Evolutionary conservation across 2,113 vertebrate species (phyloP).

Genomic region (Eolophus roseicapilla): DNA sequence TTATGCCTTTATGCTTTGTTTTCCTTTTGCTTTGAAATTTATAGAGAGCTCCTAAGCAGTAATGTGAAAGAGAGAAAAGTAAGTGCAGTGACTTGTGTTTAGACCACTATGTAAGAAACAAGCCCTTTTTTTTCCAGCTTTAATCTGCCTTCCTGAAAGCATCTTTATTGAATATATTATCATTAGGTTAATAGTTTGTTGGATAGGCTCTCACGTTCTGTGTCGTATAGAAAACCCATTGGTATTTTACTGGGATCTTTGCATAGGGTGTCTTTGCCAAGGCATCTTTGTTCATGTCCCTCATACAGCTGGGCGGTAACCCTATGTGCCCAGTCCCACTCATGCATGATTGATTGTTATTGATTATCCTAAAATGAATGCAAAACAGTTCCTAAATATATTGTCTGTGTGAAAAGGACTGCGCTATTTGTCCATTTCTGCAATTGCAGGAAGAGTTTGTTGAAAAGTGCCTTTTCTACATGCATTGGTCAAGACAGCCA

Average conservation of each 20-base stretch:
- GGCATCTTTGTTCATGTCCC: too few species aligned
- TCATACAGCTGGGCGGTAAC: too few species aligned
- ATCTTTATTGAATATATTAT: not conserved
- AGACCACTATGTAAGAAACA: not conserved
- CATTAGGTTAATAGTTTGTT: not conserved
- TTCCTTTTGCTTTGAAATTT: not conserved
- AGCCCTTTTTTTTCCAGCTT: accelerated
- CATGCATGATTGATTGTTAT: too few species aligned
- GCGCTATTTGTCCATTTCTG: too few species aligned
- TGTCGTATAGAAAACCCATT: not conserved
- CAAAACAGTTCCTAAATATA: too few species aligned
- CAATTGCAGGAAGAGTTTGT: too few species aligned
- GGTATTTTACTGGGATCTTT: not conserved
- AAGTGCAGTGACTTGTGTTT: not conserved
- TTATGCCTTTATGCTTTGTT: not conserved
- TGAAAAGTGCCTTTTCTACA: too few species aligned
- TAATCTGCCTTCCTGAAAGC: not conserved
- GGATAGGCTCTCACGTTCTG: not conserved
- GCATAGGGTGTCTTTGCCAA: too few species aligned
- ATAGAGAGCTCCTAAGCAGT: not conserved
- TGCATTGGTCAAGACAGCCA: too few species aligned
- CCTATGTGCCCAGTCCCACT: too few species aligned
- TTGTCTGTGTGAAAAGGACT: too few species aligned
- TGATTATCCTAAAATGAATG: too few species aligned
- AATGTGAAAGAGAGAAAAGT: not conserved